Conservation (phyloP, 2,113 vertebrate species). For the Sebastes schlegelii region DNA sequence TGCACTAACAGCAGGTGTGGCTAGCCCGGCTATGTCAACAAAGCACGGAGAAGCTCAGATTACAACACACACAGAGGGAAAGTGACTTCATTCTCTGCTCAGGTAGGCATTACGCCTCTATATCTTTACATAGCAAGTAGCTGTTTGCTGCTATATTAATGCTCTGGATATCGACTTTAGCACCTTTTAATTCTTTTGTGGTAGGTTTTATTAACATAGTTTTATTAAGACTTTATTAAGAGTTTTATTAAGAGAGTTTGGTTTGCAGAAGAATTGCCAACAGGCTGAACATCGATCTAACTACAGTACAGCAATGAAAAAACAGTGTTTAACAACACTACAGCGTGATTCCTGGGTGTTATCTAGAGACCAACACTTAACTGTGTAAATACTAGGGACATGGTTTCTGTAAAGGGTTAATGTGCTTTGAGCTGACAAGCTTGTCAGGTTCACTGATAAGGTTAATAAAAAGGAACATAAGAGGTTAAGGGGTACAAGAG, state of each 20-base stretch:
- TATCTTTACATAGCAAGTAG: no score
- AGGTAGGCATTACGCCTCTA: no score
- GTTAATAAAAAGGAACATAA: not conserved
- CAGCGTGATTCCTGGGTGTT: not conserved
- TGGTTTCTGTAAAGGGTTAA: conserved; percentile 10
- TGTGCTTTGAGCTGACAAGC: conserved; percentile 29
- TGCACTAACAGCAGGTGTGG: no score
- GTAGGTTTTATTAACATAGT: not conserved
- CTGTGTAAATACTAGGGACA: conserved; percentile 5
- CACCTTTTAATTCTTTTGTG: not conserved
- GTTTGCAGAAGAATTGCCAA: not conserved
- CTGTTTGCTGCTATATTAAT: no score
- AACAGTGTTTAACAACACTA: not conserved
- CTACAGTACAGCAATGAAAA: not conserved
- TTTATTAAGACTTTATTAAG: not conserved
- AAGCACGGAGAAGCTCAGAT: no score
- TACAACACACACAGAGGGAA: no score
- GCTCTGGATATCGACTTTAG: no score
- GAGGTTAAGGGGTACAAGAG: not conserved
- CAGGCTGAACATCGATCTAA: not conserved
- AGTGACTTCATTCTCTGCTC: no score
- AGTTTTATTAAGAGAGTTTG: not conserved
- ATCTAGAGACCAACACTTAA: not conserved
- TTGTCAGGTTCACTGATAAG: conserved; percentile 8
- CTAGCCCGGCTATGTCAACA: no score